Evolutionary conservation across 2,888 invertebrate species (phyloP).

Genomic region (Aricia artaxerxes): DNA sequence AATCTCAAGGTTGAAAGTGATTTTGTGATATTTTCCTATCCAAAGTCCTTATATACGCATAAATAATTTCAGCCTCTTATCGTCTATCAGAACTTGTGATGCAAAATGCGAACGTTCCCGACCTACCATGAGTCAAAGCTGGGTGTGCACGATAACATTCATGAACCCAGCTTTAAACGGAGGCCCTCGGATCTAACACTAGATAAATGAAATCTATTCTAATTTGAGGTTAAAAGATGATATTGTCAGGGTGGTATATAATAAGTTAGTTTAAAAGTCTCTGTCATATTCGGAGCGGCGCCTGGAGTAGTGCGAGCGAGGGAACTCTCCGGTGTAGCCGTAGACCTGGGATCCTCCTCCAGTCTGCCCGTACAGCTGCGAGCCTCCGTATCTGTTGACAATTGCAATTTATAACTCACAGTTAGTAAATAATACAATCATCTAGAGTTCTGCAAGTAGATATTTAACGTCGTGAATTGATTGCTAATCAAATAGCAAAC

Average conservation of each 20-base stretch:
- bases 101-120: conserved; percentile 27
- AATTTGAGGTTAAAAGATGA: conserved; percentile 64
- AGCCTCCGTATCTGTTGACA: conserved; percentile 73
- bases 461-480: background rate
- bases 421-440: too few relatives aligned
- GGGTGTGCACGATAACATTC: conserved; percentile 20
- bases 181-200: conserved; percentile 25
- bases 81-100: conserved; percentile 24
- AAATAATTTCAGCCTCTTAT: conserved; percentile 23
- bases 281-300: conserved; percentile 89
- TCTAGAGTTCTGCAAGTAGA: background rate
- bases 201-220: conserved; percentile 39
- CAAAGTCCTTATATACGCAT: background rate
- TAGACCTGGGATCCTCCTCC: conserved; percentile 82
- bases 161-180: conserved; percentile 28
- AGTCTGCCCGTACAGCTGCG: conserved; percentile 84
- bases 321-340: conserved; percentile 74
- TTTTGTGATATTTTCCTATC: background rate
- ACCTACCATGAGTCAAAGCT: conserved; percentile 24
- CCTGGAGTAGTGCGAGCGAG: conserved; percentile 81
- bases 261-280: conserved; percentile 82
- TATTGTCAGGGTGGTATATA: conserved; percentile 66
- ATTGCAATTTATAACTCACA: conserved; percentile 27
- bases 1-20: background rate
- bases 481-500: background rate